A percentile compares a stretch with the other conserved stretches of the same genome.
Conservation (phyloP, 2,888 invertebrate species). For the Aproaerema taeniolella region DNA sequence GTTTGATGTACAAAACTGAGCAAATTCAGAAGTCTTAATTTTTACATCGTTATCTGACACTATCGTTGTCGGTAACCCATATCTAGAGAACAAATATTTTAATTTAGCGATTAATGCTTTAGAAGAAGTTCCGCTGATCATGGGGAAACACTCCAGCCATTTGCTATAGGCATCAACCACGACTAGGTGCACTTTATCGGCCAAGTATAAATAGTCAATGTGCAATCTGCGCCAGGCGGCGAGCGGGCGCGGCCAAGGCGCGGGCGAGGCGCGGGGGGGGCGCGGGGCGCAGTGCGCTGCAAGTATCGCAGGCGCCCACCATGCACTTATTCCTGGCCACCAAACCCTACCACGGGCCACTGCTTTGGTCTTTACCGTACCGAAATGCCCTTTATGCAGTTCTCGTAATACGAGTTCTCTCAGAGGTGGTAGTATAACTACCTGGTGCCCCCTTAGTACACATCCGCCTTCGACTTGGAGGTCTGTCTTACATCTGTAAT, state of each 20-base stretch:
- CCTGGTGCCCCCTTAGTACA: slow-evolving; percentile 6
- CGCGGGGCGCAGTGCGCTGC: not conserved
- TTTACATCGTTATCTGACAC: slow-evolving; percentile 1
- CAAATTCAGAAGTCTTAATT: not conserved
- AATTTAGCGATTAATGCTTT: slow-evolving; percentile 6
- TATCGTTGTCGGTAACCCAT: slow-evolving; percentile 7
- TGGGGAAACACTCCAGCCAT: slow-evolving; percentile 14
- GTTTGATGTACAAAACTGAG: not conserved
- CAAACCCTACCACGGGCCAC: not conserved
- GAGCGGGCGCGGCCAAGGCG: slow-evolving; percentile 1
- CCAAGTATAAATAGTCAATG: slow-evolving; percentile 10
- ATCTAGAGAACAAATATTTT: slow-evolving; percentile 10
- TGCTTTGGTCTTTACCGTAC: not conserved
- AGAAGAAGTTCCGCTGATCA: not conserved
- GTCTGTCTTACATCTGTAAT: slow-evolving; percentile 6
- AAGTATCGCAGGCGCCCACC: slow-evolving; percentile 2
- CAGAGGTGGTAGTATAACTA: not conserved
- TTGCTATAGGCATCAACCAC: slow-evolving; percentile 15
- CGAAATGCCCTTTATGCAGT: not conserved
- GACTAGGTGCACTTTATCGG: slow-evolving; percentile 3
- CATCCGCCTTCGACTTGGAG: slow-evolving; percentile 1
- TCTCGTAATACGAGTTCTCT: not conserved
- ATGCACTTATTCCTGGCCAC: slow-evolving; percentile 6
- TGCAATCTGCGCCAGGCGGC: slow-evolving; percentile 5
- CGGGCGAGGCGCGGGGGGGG: slow-evolving; percentile 7